Conservation (phyloP, 1,140 invertebrate genomes). For the Pachypsylla venusta region DNA sequence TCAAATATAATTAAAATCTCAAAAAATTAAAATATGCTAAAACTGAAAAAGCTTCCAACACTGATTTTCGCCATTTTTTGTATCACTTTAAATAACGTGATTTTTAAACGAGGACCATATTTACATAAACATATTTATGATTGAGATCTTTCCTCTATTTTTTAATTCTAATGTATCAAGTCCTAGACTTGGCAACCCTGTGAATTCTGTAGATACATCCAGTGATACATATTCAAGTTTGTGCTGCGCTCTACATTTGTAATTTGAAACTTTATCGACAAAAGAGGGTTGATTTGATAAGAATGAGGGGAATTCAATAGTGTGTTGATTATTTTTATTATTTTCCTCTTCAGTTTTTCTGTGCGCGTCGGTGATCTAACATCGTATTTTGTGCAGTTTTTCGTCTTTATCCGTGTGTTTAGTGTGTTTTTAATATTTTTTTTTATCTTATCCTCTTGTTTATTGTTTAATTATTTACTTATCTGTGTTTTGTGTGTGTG, state of each 20-base stretch:
- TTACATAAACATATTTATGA: too few species aligned
- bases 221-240: too few species aligned
- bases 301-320: background rate
- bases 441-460: background rate
- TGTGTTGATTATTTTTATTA: background rate
- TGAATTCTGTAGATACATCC: too few species aligned
- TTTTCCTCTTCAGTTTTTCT: conserved; percentile 3
- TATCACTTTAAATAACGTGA: too few species aligned
- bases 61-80: too few species aligned
- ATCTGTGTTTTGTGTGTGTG: background rate
- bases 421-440: background rate
- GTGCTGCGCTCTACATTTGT: background rate
- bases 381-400: background rate
- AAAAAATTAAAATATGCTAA: too few species aligned
- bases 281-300: conserved; percentile 7
- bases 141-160: too few species aligned
- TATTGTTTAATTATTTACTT: background rate
- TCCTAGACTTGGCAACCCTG: too few species aligned
- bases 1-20: too few species aligned
- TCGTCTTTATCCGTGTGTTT: background rate
- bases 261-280: background rate
- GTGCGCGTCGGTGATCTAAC: conserved; percentile 1
- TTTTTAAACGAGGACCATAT: too few species aligned
- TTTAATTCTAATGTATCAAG: too few species aligned
- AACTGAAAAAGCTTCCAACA: too few species aligned